phyloP scores from a whole-genome alignment of 1,140 invertebrate species.

The Sinonovacula constricta region DNA sequence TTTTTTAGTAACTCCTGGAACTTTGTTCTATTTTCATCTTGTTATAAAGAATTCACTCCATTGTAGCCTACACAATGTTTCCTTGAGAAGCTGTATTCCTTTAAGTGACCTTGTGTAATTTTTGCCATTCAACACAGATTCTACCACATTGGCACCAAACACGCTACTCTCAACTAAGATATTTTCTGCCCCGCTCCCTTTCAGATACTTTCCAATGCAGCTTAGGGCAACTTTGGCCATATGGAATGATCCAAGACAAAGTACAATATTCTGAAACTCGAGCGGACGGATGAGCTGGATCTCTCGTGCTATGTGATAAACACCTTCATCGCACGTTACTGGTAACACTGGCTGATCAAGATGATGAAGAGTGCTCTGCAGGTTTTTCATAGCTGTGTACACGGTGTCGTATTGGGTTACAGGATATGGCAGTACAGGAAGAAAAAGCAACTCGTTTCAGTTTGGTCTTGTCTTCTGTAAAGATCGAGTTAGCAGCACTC shows the following conservation, averaged over 20 bases:
- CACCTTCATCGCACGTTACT: conserved; percentile 12
- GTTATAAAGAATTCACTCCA: not conserved
- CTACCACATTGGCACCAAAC: conserved; percentile 6
- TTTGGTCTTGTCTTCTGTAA: not conserved
- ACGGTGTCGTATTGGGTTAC: conserved; percentile 11
- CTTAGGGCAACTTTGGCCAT: conserved; percentile 8
- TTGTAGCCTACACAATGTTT: conserved; percentile 12
- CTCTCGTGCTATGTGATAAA: conserved; percentile 8
- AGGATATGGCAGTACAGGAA: conserved; percentile 3
- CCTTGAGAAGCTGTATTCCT: conserved; percentile 12
- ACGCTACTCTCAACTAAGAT: conserved; percentile 11
- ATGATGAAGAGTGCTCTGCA: not conserved
- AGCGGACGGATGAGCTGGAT: not conserved
- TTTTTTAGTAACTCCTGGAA: not conserved
- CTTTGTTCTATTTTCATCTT: not conserved
- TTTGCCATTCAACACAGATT: conserved; percentile 6
- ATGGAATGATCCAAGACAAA: conserved; percentile 4
- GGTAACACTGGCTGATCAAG: not conserved
- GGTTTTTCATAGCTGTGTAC: conserved; percentile 5
- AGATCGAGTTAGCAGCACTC: conserved; percentile 14
- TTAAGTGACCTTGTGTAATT: conserved; percentile 8
- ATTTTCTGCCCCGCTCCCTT: conserved; percentile 6
- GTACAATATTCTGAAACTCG: conserved; percentile 20
- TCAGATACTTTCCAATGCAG: conserved; percentile 18
- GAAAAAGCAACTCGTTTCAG: conserved; percentile 2